phyloP scores from a whole-genome alignment of 2,113 vertebrate genomes.

The Sinocyclocheilus anophthalmus region DNA sequence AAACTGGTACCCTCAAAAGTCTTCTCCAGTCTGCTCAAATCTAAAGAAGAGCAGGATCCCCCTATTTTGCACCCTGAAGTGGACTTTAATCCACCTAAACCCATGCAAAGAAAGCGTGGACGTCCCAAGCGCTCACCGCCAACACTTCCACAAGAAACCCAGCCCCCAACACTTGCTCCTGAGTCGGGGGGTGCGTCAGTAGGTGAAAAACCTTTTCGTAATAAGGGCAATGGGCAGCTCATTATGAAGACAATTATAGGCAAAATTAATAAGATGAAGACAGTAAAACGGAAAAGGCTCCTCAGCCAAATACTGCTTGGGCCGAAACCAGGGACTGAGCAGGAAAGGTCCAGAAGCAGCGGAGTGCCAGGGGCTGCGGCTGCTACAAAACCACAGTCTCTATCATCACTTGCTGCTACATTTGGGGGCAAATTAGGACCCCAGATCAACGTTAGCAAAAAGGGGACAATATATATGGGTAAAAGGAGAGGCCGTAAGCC shows the following conservation, averaged over 20 bases:
- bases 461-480: conserved; percentile 99
- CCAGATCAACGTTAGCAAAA: conserved; percentile 99
- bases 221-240: conserved; percentile 90
- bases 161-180: conserved; percentile 78
- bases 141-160: conserved; percentile 78
- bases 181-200: conserved; percentile 78
- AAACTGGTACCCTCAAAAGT: conserved; percentile 90
- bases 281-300: conserved; percentile 91
- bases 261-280: conserved; percentile 99
- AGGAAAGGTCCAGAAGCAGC: conserved; percentile 63
- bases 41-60: conserved; percentile 93
- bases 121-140: conserved; percentile 91
- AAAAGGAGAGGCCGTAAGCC: conserved; percentile 97
- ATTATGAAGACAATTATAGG: conserved; percentile 97
- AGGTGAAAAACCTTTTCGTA: conserved; percentile 82
- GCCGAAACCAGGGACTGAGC: conserved; percentile 66
- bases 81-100: conserved; percentile 88
- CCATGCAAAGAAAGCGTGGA: conserved; percentile 90
- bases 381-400: conserved; percentile 78
- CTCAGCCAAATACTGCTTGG: conserved; percentile 90
- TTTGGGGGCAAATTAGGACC: conserved; percentile 93
- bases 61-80: conserved; percentile 95
- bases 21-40: conserved; percentile 84
- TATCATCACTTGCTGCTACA: conserved; percentile 91
- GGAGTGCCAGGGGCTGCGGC: conserved; percentile 69